Conservation (phyloP, 2,797 vertebrate species). For the Garrulus glandarius region DNA sequence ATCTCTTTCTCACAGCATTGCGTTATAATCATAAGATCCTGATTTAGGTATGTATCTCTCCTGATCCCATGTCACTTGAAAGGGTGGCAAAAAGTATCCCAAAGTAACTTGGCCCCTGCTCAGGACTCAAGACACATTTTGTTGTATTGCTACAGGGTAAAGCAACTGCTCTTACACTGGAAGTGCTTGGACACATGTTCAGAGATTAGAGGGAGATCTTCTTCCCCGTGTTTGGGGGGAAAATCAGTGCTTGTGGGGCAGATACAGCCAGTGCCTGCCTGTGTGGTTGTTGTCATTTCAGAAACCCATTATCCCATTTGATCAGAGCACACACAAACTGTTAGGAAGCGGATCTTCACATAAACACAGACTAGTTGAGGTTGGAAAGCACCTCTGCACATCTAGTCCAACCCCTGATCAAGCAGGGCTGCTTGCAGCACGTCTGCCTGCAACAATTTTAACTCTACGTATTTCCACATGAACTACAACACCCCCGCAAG, state of each 20-base stretch:
- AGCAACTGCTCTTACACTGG: neutral
- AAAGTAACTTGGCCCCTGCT: neutral
- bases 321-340: neutral
- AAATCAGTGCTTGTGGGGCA: neutral
- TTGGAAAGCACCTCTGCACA: neutral
- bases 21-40: neutral
- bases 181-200: neutral
- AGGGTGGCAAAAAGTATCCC: neutral
- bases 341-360: neutral
- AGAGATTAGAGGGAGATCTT: neutral
- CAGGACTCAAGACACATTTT: neutral
- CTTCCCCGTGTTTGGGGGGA: neutral
- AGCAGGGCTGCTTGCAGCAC: neutral
- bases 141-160: neutral
- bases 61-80: neutral
- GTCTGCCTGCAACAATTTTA: neutral
- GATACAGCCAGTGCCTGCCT: neutral
- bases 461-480: neutral
- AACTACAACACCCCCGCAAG: rapidly evolving
- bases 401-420: neutral
- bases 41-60: neutral
- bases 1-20: neutral
- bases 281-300: neutral
- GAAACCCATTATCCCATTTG: neutral
- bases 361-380: neutral